Percentiles rank a stretch among this genome's conserved stretches.
These are phyloP conservation scores for Agrilus planipennis DNA, from an alignment of 1,140 invertebrate genomes.

Conservation along the genomic window DNA sequence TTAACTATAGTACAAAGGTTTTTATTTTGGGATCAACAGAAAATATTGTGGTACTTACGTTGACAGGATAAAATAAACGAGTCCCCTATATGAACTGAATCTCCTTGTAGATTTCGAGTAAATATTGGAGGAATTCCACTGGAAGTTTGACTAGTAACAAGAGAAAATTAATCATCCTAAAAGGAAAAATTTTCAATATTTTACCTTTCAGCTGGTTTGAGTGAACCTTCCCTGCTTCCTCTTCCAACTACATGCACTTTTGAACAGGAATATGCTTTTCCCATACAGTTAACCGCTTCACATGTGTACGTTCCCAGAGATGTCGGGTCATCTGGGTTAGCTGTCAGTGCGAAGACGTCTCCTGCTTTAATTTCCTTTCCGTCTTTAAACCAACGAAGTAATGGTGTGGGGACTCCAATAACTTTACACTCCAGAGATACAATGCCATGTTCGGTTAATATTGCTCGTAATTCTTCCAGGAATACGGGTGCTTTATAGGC, in stretches of 20 bases:
- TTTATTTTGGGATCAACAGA: background rate
- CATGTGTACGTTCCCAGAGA: slow-evolving; percentile 76
- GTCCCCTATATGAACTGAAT: slow-evolving; percentile 64
- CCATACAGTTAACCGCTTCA: slow-evolving; percentile 79
- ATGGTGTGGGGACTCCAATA: slow-evolving; percentile 71
- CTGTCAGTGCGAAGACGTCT: slow-evolving; percentile 74
- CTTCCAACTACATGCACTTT: slow-evolving; percentile 63
- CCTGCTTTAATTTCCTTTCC: slow-evolving; percentile 76
- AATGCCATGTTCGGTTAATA: slow-evolving; percentile 75
- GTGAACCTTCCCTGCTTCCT: slow-evolving; percentile 49
- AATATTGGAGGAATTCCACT: slow-evolving; percentile 62
- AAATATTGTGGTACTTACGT: slow-evolving; percentile 38
- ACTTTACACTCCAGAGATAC: slow-evolving; percentile 84
- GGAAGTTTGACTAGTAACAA: slow-evolving; percentile 21
- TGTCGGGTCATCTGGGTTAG: slow-evolving; percentile 66
- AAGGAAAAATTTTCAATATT: background rate
- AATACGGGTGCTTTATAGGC: slow-evolving; percentile 80
- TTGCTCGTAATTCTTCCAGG: slow-evolving; percentile 64
- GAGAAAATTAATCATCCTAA: background rate
- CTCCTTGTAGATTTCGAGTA: slow-evolving; percentile 54
- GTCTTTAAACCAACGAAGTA: slow-evolving; percentile 74
- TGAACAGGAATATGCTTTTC: slow-evolving; percentile 65
- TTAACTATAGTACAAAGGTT: slow-evolving; percentile 46
- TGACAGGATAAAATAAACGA: slow-evolving; percentile 56
- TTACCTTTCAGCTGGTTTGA: slow-evolving; percentile 44